Base-by-base conservation (phyloP, 2,113 vertebrate species). In the Cephalopholis sonnerati region DNA sequence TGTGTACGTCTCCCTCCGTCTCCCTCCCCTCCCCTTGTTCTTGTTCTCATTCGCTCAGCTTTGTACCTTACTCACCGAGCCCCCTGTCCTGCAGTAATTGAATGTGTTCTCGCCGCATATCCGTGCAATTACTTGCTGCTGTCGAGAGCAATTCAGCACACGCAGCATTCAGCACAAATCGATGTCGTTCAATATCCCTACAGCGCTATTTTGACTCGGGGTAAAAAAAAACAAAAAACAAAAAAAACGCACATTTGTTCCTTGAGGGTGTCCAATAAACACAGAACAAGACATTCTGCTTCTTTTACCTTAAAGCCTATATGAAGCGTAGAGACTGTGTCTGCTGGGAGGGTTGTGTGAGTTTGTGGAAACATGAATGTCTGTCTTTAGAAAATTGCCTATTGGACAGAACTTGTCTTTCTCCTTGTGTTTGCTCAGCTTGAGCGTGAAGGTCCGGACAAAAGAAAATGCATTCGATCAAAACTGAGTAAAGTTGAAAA, bases 41-140 rank as follows among this genome's bases (percentile, higher is more conserved):
- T 46, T 16, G 41, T 51, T 68, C 77, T 58, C 62, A 4, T 41
- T 72, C 50, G 3, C 36, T 78, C 65, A 22, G 78, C 68, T 59
- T 57, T 72, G 77, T 57, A 57, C 62, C 50, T 78, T 50, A 70
- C 57, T 71, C 81, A 54, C 61, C 5, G 6, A 54, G 70, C 83
- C 61, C 83, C 53, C 74, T 25, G 80, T 87, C 81, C 78, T 46
- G 65, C 85, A 77, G 88, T 89, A 87, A 86, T 82, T 86, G 82
- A 90, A 92, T 73, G 89, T 89, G 87, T 89, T 87, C 80, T 61
- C 27, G 27, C 48, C 17, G 22, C 69, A 62, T 77, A 77, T 82
- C 75, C 22, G 27, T 41, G 76, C 67, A 88, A 79, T 90, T 85
- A 81, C 81, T 66, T 0, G 61, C 80, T 13, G 82, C 84, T 48